phyloP scores from a whole-genome alignment of 1,140 invertebrate genomes.

The Gyrodactylus bullatarudis region DNA sequence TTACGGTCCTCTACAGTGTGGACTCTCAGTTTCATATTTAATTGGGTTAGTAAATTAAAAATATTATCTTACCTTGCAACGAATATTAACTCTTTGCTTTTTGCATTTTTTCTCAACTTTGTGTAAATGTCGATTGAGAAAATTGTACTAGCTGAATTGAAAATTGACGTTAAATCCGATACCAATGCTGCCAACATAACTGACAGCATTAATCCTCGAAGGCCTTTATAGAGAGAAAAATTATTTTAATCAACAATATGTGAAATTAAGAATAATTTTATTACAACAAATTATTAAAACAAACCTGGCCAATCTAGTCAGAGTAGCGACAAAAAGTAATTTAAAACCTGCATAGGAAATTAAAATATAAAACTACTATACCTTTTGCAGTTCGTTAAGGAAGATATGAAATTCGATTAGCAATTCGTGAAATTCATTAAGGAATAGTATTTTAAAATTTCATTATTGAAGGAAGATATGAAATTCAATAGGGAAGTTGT shows the following conservation, averaged over 20 bases:
- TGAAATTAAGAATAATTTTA: no score
- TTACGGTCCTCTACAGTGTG: background rate
- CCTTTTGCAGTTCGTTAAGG: no score
- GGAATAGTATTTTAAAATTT: no score
- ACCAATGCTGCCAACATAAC: constrained; percentile 26
- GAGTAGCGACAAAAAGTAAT: no score
- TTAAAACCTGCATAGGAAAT: no score
- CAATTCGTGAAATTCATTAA: no score
- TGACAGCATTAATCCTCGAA: constrained; percentile 23
- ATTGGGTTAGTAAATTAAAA: background rate
- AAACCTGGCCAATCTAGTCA: no score
- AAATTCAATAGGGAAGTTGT: no score
- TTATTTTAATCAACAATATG: constrained; percentile 2
- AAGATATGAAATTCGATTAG: no score
- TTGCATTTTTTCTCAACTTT: constrained; percentile 15
- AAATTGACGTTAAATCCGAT: constrained; percentile 24
- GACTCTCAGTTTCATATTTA: background rate
- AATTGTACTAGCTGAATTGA: constrained; percentile 24
- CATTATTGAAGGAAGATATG: no score
- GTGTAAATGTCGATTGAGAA: constrained; percentile 27
- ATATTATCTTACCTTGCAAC: constrained; percentile 20
- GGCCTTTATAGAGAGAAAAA: constrained; percentile 11
- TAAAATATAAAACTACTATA: no score
- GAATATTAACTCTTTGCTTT: constrained; percentile 20
- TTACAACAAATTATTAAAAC: no score